Evolutionary conservation across 35 echinoderm and acorn worm species (phyloP), one percentile per base, ranked within the genome.

Genomic region (Strongylocentrotus purpuratus): DNA sequence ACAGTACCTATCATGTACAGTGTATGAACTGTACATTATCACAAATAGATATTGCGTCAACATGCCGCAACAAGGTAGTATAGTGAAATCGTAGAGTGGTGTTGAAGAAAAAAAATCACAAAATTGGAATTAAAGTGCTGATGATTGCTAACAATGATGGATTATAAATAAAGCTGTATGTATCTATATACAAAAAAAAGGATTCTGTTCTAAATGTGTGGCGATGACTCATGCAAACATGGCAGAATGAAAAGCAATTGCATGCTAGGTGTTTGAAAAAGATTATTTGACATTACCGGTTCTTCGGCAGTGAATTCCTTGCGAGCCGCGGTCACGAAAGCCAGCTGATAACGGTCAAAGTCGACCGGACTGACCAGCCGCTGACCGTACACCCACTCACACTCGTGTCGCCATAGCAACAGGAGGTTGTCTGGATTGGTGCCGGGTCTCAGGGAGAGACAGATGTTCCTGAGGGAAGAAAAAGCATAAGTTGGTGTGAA

Each of bases 341-440:
- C 96, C 89, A 95, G 97, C 28, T 97, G 95, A 95, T 95, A 97
- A 28, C 97, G 95, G n/a, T 98, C 97, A 97, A 97, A 86, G 90
- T 97, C 97, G 0, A 99, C 98, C 18, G 97, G 94, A 70, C 96
- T 97, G 47, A 99, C 98, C 91, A 97, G 92, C 46, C 95, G 95
- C 48, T 97, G 95, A 47, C 98, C 97, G 94, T 99, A 99, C 17
- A 97, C 94, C 95, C 96, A 99, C 61, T 97, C 96, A 96, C 98
- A 99, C 50, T 99, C 98, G 95, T 99, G 98, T 45, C 98, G 96
- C 98, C 98, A 99, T 47, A 99, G 92, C 95, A 99, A 88, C 70
- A 99, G 93, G 31, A 97, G 92, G 46, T 90, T 95, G 45, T 97
- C 96, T 85, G 92, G 91, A 5, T 33, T 95, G 18, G 78, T 90